Conservation (phyloP, 2,797 vertebrate genomes). For the Falco rusticolus region DNA sequence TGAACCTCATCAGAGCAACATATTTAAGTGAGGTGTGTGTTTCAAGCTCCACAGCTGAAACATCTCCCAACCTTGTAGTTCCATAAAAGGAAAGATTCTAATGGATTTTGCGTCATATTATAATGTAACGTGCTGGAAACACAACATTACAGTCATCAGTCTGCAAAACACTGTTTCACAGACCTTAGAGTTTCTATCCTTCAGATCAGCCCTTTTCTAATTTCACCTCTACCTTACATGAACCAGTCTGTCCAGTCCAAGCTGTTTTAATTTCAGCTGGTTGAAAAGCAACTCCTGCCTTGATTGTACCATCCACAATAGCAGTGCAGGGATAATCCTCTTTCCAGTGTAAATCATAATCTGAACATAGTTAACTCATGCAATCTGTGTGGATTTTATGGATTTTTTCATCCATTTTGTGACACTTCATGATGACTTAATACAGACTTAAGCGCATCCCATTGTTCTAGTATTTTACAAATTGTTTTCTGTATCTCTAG, state of each 20-base stretch:
- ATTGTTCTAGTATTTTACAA: slow-evolving; percentile 39
- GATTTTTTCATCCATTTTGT: slow-evolving; percentile 47
- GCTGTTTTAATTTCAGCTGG: slow-evolving; percentile 10
- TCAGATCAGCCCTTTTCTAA: neutral
- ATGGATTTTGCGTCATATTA: neutral
- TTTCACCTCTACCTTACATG: slow-evolving; percentile 41
- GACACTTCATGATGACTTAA: slow-evolving; percentile 42
- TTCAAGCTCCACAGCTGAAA: neutral
- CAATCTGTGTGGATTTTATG: slow-evolving; percentile 42
- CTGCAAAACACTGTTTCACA: neutral
- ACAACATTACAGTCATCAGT: neutral
- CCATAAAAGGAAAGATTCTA: neutral
- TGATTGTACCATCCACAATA: slow-evolving; percentile 33
- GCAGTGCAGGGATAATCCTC: slow-evolving; percentile 48
- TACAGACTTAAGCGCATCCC: slow-evolving; percentile 13
- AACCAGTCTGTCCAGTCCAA: slow-evolving; percentile 12
- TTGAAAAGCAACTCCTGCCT: neutral
- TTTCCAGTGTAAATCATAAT: slow-evolving; percentile 62
- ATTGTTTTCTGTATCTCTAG: slow-evolving; percentile 5
- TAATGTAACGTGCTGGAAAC: neutral
- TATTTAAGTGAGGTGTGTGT: neutral
- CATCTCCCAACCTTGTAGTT: neutral
- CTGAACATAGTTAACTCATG: slow-evolving; percentile 44
- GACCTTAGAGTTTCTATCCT: neutral
- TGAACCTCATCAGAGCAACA: neutral